A percentile compares a stretch with the other conserved stretches of the same genome.
Conservation (phyloP, 2,113 vertebrate species). For the Picathartes gymnocephalus region DNA sequence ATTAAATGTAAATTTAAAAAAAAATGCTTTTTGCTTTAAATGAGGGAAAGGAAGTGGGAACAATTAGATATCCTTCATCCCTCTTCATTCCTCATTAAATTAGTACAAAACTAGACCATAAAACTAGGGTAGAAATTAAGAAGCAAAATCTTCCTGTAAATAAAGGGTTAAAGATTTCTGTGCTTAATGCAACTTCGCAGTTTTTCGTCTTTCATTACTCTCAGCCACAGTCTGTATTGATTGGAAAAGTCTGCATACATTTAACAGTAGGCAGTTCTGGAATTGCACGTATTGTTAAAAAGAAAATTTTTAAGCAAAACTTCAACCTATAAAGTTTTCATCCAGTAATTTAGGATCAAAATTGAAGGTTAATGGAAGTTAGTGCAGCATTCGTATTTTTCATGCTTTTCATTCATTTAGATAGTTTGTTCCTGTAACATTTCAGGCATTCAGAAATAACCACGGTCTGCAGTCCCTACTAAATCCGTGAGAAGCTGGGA, state of each 20-base stretch:
- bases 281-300: background rate
- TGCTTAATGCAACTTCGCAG: background rate
- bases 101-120: background rate
- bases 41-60: background rate
- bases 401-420: background rate
- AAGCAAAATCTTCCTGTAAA: background rate
- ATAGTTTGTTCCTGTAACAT: background rate
- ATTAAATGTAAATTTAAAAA: no score
- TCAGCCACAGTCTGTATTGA: background rate
- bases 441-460: background rate
- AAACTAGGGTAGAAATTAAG: background rate
- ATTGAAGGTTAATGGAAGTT: background rate
- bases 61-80: background rate
- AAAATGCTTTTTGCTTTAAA: background rate
- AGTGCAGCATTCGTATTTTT: background rate
- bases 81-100: background rate
- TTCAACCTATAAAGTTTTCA: background rate
- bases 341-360: background rate
- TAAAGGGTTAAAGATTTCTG: background rate
- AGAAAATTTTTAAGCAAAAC: background rate
- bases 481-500: background rate
- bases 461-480: background rate
- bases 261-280: background rate
- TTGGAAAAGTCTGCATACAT: background rate
- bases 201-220: background rate